phyloP scores from a whole-genome alignment of 2,113 vertebrate genomes.

The Scolopax mira region DNA sequence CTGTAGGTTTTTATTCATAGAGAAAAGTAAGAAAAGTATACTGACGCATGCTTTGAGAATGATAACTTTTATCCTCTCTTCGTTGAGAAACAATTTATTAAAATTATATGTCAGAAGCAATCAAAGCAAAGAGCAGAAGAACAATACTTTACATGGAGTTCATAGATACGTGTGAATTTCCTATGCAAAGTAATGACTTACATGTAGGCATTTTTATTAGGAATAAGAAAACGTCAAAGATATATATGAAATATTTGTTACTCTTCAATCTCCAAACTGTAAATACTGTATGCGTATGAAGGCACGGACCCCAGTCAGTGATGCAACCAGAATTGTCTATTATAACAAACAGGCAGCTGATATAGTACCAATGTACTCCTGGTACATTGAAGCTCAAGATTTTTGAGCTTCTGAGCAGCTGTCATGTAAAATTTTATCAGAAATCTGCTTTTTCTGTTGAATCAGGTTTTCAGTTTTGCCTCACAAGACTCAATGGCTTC shows the following conservation, averaged over 20 bases:
- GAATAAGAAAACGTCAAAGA: not conserved
- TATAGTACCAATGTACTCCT: no score
- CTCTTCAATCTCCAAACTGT: not conserved
- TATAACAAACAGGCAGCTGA: no score
- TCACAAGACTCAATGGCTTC: not conserved
- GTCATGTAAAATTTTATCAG: not conserved
- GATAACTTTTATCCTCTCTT: not conserved
- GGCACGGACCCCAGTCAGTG: no score
- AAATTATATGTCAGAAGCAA: not conserved
- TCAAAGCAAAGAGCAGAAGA: not conserved
- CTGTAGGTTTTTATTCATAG: not conserved
- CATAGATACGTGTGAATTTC: not conserved
- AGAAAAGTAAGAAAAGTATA: not conserved
- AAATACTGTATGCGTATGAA: not conserved
- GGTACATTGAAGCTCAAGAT: no score
- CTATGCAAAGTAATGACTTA: not conserved
- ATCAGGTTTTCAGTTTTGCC: not conserved
- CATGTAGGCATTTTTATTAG: not conserved
- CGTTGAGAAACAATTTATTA: not conserved
- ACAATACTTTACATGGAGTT: not conserved
- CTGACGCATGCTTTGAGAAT: not conserved
- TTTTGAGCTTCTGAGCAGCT: not conserved
- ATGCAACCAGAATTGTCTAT: no score
- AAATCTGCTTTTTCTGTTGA: not conserved
- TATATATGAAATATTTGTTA: not conserved